These are phyloP conservation scores for Eubasilissa splendida DNA, from an alignment of 2,888 invertebrate species.

Conservation along the genomic window DNA sequence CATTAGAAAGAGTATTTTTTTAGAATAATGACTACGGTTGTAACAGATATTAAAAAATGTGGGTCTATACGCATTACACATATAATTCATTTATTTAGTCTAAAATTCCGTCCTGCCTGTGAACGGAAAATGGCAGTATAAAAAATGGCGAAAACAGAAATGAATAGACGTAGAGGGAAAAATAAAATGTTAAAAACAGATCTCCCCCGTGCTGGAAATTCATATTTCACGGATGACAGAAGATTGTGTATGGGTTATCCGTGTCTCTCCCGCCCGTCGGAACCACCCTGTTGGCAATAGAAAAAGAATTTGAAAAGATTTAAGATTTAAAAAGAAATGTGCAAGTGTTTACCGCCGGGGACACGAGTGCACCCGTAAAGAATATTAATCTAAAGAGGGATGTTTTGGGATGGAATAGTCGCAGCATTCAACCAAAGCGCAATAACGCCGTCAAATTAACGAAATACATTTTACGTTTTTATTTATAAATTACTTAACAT, in stretches of 20 bases:
- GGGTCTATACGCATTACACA: neutral
- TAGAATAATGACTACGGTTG: no score
- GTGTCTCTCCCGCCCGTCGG: neutral
- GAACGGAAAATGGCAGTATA: slow-evolving; percentile 46
- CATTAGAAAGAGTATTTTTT: no score
- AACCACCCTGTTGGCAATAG: neutral
- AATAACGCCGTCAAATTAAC: no score
- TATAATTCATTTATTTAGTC: neutral
- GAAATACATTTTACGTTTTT: no score
- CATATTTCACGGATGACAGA: slow-evolving; percentile 51
- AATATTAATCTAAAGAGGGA: no score
- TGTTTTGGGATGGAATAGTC: no score
- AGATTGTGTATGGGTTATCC: slow-evolving; percentile 34
- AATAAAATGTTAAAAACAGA: slow-evolving; percentile 47
- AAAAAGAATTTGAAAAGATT: no score
- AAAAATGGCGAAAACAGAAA: slow-evolving; percentile 47
- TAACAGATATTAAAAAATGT: neutral
- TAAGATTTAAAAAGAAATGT: no score
- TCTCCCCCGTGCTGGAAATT: slow-evolving; percentile 42
- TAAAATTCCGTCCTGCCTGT: neutral
- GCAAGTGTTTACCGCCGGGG: no score
- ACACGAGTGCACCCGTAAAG: no score
- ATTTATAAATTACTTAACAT: no score
- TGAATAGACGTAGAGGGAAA: slow-evolving; percentile 47
- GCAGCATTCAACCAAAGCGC: no score